These are phyloP conservation scores for Plectus sambesii DNA, from an alignment of 1,140 invertebrate genomes.

Conservation along the genomic window DNA sequence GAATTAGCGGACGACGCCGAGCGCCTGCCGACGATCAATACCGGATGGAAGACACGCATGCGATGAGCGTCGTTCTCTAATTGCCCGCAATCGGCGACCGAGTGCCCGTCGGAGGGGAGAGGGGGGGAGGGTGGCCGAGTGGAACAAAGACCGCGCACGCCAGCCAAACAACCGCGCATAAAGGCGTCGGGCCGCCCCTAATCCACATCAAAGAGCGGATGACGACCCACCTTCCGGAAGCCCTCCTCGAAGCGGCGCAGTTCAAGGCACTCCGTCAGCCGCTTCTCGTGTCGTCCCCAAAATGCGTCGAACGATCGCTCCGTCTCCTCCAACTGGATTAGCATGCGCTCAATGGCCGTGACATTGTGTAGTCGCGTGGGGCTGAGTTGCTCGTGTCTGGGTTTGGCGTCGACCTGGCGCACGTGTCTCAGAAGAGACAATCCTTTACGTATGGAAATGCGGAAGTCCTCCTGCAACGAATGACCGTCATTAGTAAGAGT, in stretches of 20 bases:
- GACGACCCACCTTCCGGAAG: conserved; percentile 59
- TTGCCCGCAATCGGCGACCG: too few relatives aligned
- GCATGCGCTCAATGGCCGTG: conserved; percentile 74
- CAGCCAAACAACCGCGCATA: too few relatives aligned
- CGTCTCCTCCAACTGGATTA: conserved; percentile 87
- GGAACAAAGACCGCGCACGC: too few relatives aligned
- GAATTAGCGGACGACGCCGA: too few relatives aligned
- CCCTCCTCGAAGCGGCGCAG: conserved; percentile 77
- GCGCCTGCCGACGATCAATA: too few relatives aligned
- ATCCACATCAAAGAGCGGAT: too few relatives aligned
- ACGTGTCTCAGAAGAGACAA: conserved; percentile 47
- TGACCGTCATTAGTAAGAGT: too few relatives aligned
- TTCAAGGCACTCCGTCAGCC: conserved; percentile 73
- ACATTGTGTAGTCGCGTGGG: conserved; percentile 67
- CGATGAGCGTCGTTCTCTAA: too few relatives aligned
- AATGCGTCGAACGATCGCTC: conserved; percentile 82
- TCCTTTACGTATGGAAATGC: conserved; percentile 38
- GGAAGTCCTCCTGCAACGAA: conserved; percentile 43
- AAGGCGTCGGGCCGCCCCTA: too few relatives aligned
- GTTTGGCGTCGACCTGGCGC: conserved; percentile 41
- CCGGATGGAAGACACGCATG: too few relatives aligned
- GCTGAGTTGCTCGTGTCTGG: conserved; percentile 47
- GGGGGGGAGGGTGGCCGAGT: too few relatives aligned
- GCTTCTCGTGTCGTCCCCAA: conserved; percentile 75
- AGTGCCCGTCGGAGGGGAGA: too few relatives aligned